A percentile compares a stretch with the other conserved stretches of the same genome.
Evolutionary conservation across 2,888 invertebrate genomes (phyloP).

Genomic region (Mylabris sibirica): DNA sequence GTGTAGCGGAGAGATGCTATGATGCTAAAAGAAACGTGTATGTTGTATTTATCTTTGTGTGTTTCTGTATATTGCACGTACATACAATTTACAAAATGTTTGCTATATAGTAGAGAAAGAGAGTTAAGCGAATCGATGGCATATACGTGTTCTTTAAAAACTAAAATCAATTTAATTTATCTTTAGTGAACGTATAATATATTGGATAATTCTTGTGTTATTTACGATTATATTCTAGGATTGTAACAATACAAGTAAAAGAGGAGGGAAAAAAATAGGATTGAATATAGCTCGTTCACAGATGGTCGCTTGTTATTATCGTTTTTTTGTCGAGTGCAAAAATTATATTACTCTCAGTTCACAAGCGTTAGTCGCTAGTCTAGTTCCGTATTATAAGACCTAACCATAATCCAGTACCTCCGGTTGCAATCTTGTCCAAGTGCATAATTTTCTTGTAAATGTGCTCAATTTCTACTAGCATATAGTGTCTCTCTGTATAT

Average conservation of each 20-base stretch:
- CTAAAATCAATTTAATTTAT: conserved; percentile 3
- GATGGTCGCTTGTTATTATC: neutral
- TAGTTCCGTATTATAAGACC: conserved; percentile 6
- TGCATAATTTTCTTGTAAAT: conserved; percentile 43
- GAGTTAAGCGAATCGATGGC: neutral
- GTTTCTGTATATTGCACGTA: conserved; percentile 11
- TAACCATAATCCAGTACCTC: conserved; percentile 1
- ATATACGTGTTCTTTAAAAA: neutral
- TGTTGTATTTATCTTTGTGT: neutral
- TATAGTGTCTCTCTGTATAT: neutral
- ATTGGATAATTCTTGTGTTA: conserved; percentile 1
- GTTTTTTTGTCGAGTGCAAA: neutral
- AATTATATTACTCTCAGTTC: neutral
- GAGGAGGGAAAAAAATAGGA: neutral
- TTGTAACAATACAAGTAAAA: neutral
- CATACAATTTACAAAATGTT: neutral
- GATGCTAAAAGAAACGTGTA: neutral
- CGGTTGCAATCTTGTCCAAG: conserved; percentile 34
- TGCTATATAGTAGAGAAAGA: neutral
- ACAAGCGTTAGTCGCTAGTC: neutral
- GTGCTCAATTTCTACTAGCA: conserved; percentile 32
- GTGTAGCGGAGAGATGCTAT: conserved; percentile 14
- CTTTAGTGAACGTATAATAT: neutral
- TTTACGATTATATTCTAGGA: neutral
- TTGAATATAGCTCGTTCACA: neutral